phyloP scores from a whole-genome alignment of 2,888 invertebrate genomes.

The Cynaeus angustus region DNA sequence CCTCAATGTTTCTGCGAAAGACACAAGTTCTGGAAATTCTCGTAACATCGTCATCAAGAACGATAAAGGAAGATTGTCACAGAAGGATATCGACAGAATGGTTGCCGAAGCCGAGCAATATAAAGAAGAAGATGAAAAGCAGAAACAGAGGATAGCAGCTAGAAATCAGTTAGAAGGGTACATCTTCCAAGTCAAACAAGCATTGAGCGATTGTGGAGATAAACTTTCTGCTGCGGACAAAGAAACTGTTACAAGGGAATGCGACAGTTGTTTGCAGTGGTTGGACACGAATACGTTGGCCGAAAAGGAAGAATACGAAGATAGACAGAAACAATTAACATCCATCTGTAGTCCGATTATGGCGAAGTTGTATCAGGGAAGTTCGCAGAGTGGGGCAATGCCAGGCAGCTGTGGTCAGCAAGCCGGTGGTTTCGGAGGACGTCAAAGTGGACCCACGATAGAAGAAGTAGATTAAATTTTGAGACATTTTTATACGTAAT shows the following conservation, averaged over 20 bases:
- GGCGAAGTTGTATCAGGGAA: slow-evolving; percentile 73
- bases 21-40: slow-evolving; percentile 77
- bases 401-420: slow-evolving; percentile 57
- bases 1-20: slow-evolving; percentile 74
- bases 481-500: too few relatives aligned
- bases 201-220: slow-evolving; percentile 77
- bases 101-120: slow-evolving; percentile 83
- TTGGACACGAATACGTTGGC: slow-evolving; percentile 80
- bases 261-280: slow-evolving; percentile 78
- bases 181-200: slow-evolving; percentile 80
- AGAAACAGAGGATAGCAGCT: slow-evolving; percentile 78
- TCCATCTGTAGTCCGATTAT: slow-evolving; percentile 75
- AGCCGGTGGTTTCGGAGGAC: slow-evolving; percentile 56
- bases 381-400: slow-evolving; percentile 53
- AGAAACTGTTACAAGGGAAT: slow-evolving; percentile 72
- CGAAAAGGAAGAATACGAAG: slow-evolving; percentile 79
- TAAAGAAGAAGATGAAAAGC: slow-evolving; percentile 82
- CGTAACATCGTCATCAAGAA: slow-evolving; percentile 88
- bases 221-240: slow-evolving; percentile 80
- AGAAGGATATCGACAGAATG: slow-evolving; percentile 89
- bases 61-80: slow-evolving; percentile 86
- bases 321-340: slow-evolving; percentile 74
- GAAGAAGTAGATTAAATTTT: slow-evolving; percentile 60
- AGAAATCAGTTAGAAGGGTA: slow-evolving; percentile 83
- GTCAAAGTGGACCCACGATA: slow-evolving; percentile 55